Percentiles rank a stretch among this genome's conserved stretches.
Conservation (phyloP, 2,888 invertebrate genomes). For the Monoplex corrugatus region DNA sequence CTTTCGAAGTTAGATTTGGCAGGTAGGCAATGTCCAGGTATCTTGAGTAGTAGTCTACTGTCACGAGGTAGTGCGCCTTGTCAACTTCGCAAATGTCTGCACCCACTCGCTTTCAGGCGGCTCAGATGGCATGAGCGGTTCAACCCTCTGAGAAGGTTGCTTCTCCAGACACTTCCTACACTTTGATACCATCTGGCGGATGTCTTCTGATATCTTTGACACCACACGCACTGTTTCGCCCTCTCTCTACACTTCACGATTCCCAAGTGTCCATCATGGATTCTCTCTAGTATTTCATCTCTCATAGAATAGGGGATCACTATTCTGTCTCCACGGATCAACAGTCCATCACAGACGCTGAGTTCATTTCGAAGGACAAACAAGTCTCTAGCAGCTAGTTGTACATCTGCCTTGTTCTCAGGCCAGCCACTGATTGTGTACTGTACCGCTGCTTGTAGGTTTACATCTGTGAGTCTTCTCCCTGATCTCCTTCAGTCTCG, state of each 20-base stretch:
- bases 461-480: not conserved
- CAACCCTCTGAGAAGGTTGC: not conserved
- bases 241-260: slow-evolving; percentile 31
- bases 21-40: slow-evolving; percentile 20
- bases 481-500: not conserved
- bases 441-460: not conserved
- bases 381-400: not conserved
- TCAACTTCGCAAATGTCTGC: slow-evolving; percentile 19
- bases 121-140: slow-evolving; percentile 24
- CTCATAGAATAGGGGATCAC: slow-evolving; percentile 39
- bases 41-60: slow-evolving; percentile 45
- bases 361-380: slow-evolving; percentile 4
- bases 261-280: slow-evolving; percentile 41
- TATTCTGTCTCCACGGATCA: slow-evolving; percentile 14
- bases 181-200: not conserved
- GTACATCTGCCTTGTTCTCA: not conserved
- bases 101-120: slow-evolving; percentile 18
- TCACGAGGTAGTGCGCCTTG: not conserved
- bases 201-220: slow-evolving; percentile 16
- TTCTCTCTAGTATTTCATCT: slow-evolving; percentile 15
- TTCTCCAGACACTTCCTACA: slow-evolving; percentile 25
- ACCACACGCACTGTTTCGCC: slow-evolving; percentile 25
- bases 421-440: slow-evolving; percentile 36
- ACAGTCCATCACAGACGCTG: not conserved
- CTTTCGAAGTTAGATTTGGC: not conserved